Base-by-base conservation (phyloP, 2,888 invertebrate species). In the Drosophila meridionalis region DNA sequence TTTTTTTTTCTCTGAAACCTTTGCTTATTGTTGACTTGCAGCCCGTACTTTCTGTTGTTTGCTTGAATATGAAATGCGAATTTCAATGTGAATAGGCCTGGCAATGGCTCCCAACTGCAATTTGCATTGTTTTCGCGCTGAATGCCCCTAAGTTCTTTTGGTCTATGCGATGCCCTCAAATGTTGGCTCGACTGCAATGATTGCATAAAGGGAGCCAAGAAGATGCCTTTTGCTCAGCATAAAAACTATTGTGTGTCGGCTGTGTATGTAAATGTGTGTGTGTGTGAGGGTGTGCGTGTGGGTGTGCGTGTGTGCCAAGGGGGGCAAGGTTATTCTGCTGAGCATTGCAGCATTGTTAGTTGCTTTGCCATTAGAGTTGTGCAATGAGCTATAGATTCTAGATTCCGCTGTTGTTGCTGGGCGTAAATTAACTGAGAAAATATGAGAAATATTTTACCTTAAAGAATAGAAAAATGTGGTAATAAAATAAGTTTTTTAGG, bases 41-140 rank as follows among this genome's bases (percentile, higher is more conserved):
- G 73, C n/a, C n/a, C 9, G 14, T 20, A n/a, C 11, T 42, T 56
- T 36, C 48, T 48, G 40, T 45, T 72, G 56, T 71, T 70, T 70
- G 73, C 77, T 71, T 88, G 75, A 79, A 83, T 85, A 80, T 72
- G 62, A 76, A 88, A 85, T 83, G 71, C 60, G 62, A 81, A 85
- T 82, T 85, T 84, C 87, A 87, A 87, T 87, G 87, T 81, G 82
- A 76, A 81, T 76, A 76, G 80, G 78, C 82, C 58, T 62, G 71
- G 84, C 82, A 82, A 80, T 84, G 82, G 82, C 80, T 64, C 53
- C 53, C 72, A 76, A 78, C 76, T 69, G 76, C 82, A 81, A 82
- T 81, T 81, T 80, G 82, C 80, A 84, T 84, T 84, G 84, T 84
- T 84, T 84, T 84, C 81, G 69, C 83, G 71, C 50, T 85, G 80